Evolutionary conservation across 2,888 invertebrate species (phyloP), one percentile per base, ranked within the genome.

Genomic region (Brachylomia viminalis): DNA sequence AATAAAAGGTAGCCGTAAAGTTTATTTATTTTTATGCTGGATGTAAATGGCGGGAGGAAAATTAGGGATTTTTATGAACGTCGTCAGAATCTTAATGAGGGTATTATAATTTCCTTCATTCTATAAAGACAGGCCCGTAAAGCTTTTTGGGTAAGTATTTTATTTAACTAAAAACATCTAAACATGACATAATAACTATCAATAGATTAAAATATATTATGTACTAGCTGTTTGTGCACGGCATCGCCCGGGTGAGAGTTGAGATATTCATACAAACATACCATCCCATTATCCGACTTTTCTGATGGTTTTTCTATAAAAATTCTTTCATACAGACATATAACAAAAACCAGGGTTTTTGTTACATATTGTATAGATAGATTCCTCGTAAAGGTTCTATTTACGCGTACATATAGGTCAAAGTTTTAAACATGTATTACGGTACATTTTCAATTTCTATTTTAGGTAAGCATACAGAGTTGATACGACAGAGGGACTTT

Each of bases 1-100:
- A 67, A 72, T 67, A 67, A 71, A 77, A 78, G 62, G 65, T 72
- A 45, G 74, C 30, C 15, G 76, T 86, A 81, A 85, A 87, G 76
- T 83, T 78, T 59, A 45, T 83, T 78, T 78, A 65, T 73, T 71
- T 74, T 80, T 61, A 62, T 71, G 58, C 42, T 62, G 62, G 73
- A 73, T 77, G 65, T 72, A 77, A 77, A 71, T 86, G 68, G 42
- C 52, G 61, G 54, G 45, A 75, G 58, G 38, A 73, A 78, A 69
- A 82, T 82, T 71, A 58, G 45, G 49, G 56, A 30, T 38, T 72
- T 76, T 80, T 77, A 71, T 64, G 70, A 52, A 54, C n/a, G 58
- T 62, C 52, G 45, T 45, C 52, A 38, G 61, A 77, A 77, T 82
- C 23, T 45, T 77, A 52, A 67, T 71, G 58, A 82, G 45, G 45